Percentiles rank a stretch among this genome's conserved stretches.
Evolutionary conservation across 2,888 invertebrate genomes (phyloP).

Genomic region (Malacosoma neustria): DNA sequence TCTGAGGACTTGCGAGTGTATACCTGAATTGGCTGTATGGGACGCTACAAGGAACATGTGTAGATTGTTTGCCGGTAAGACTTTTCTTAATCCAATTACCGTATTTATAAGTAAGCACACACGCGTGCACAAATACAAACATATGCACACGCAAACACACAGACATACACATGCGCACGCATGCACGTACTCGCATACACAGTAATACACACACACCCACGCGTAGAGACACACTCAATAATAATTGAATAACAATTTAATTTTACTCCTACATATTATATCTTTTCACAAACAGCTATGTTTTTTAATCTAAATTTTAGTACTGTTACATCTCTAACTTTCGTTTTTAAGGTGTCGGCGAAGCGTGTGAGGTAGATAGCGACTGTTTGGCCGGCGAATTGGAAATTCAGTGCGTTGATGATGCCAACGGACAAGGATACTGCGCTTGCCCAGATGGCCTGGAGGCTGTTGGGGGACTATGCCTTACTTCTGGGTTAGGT

Average conservation of each 20-base stretch:
- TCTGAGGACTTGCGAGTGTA: constrained; percentile 42
- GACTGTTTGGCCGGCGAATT: constrained; percentile 53
- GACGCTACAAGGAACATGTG: constrained; percentile 38
- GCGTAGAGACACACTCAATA: no score
- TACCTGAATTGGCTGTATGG: constrained; percentile 39
- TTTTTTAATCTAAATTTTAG: no score
- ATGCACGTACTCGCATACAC: no score
- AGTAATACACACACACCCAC: no score
- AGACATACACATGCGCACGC: no score
- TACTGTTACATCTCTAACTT: background rate
- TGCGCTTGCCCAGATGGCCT: constrained; percentile 45
- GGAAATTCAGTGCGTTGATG: constrained; percentile 37
- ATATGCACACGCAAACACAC: no score
- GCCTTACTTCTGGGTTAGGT: constrained; percentile 43
- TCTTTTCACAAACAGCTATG: no score
- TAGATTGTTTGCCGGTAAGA: constrained; percentile 44
- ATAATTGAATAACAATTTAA: no score
- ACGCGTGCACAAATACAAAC: no score
- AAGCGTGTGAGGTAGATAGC: constrained; percentile 37
- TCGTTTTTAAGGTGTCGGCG: constrained; percentile 41
- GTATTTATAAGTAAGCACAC: no score
- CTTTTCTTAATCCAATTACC: no score
- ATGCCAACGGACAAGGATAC: constrained; percentile 25
- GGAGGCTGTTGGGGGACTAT: constrained; percentile 32
- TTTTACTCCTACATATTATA: no score